These are phyloP conservation scores for Drosophila tani DNA, from an alignment of 1,140 invertebrate genomes.

Conservation along the genomic window DNA sequence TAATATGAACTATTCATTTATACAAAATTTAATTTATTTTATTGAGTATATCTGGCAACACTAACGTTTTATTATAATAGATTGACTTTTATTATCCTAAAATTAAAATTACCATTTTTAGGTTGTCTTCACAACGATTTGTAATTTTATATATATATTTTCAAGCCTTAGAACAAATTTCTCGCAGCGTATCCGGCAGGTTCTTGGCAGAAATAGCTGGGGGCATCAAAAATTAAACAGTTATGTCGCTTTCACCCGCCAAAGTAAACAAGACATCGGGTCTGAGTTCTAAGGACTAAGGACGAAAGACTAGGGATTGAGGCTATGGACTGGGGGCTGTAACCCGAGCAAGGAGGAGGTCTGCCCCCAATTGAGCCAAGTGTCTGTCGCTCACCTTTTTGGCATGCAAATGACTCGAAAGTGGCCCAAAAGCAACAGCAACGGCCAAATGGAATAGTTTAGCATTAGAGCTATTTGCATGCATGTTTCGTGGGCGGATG, in stretches of 20 bases:
- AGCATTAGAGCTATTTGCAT: constrained; percentile 64
- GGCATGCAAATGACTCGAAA: constrained; percentile 68
- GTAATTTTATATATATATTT: too few species aligned
- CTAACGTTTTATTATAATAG: too few species aligned
- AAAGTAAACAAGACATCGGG: constrained; percentile 63
- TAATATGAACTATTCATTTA: too few species aligned
- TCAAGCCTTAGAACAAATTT: not conserved
- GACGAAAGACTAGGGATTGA: not conserved
- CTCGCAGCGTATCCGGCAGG: not conserved
- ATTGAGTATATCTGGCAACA: too few species aligned
- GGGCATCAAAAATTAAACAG: constrained; percentile 75
- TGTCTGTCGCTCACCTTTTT: constrained; percentile 66
- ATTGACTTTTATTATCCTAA: too few species aligned
- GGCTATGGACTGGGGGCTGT: not conserved
- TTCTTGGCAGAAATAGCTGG: constrained; percentile 25
- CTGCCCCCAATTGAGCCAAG: constrained; percentile 59
- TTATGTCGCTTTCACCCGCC: constrained; percentile 63
- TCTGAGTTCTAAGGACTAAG: constrained; percentile 1
- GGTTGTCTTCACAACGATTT: not conserved
- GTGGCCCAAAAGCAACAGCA: constrained; percentile 42
- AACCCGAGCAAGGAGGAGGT: constrained; percentile 12
- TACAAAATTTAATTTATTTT: too few species aligned
- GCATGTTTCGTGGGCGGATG: constrained; percentile 44
- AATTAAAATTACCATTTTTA: not conserved
- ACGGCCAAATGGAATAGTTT: constrained; percentile 59